A percentile compares a stretch with the other conserved stretches of the same genome.
Evolutionary conservation across 2,797 vertebrate genomes (phyloP).

Genomic region (Geotrypetes seraphini): DNA sequence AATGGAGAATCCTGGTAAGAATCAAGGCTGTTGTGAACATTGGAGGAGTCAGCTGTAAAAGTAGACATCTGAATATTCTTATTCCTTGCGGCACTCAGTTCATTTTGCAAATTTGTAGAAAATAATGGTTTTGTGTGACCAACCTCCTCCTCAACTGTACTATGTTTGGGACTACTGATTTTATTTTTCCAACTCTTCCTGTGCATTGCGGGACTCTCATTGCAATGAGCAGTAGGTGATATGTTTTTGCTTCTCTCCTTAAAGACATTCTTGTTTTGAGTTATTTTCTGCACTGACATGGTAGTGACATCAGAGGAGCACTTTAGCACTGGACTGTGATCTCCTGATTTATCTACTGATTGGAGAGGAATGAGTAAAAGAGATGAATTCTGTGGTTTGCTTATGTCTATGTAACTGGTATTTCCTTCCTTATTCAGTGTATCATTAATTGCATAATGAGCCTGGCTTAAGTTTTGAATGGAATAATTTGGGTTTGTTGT

Average conservation of each 20-base stretch:
- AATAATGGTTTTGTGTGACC: conserved; percentile 12
- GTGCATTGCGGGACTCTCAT: too few relatives aligned
- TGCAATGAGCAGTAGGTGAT: background rate
- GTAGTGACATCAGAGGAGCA: background rate
- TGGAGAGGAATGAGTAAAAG: conserved; percentile 1
- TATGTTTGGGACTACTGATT: conserved; percentile 4
- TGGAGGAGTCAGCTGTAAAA: conserved; percentile 11
- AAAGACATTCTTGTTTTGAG: too few relatives aligned
- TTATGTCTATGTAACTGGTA: conserved; percentile 1
- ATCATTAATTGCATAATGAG: conserved; percentile 43
- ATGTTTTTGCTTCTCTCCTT: too few relatives aligned
- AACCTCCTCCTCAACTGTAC: conserved; percentile 14
- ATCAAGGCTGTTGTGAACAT: background rate
- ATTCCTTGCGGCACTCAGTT: conserved; percentile 15
- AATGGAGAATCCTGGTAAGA: background rate
- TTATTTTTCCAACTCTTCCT: conserved; percentile 20
- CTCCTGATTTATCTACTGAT: conserved; percentile 3
- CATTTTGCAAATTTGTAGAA: conserved; percentile 24
- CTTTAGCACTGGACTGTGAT: conserved; percentile 17
- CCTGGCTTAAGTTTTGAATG: conserved; percentile 40
- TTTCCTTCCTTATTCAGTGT: conserved; percentile 34
- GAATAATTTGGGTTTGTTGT: conserved; percentile 47
- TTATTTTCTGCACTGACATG: background rate
- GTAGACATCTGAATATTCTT: conserved; percentile 18
- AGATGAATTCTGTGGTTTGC: background rate